Percentiles rank a stretch among this genome's conserved stretches.
Conservation (phyloP, 2,797 vertebrate species). For the Macrochelys suwanniensis region DNA sequence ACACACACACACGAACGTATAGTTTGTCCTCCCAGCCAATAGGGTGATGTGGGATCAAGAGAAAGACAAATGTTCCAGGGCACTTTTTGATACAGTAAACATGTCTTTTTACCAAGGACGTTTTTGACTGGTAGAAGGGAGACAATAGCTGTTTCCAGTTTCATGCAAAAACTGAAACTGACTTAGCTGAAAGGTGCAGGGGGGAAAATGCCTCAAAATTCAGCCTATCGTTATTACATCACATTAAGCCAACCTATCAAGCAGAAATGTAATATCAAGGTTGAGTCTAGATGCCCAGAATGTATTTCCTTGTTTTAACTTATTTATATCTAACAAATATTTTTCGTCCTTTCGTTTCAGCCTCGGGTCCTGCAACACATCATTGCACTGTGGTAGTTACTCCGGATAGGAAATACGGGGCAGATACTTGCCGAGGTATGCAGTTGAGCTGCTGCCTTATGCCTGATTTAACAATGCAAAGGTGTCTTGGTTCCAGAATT, state of each 20-base stretch:
- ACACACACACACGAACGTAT: neutral
- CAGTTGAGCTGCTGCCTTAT: neutral
- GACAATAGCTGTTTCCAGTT: neutral
- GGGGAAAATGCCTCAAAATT: slow-evolving; percentile 17
- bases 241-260: slow-evolving; percentile 49
- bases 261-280: slow-evolving; percentile 19
- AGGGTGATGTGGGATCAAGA: neutral
- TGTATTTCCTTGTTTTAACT: slow-evolving; percentile 6
- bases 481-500: neutral
- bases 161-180: slow-evolving; percentile 50
- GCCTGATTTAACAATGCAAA: neutral
- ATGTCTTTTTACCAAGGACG: slow-evolving; percentile 42
- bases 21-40: neutral
- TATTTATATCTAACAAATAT: slow-evolving; percentile 13
- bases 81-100: neutral
- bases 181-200: neutral
- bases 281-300: neutral
- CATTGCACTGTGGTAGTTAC: accelerated
- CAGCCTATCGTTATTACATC: neutral
- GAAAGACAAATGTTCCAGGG: slow-evolving; percentile 24
- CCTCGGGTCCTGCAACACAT: neutral
- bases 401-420: neutral
- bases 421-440: neutral
- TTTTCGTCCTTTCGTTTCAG: neutral
- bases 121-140: slow-evolving; percentile 22